Base-by-base conservation (phyloP, 2,888 invertebrate genomes). In the Ethmia dodecea region DNA sequence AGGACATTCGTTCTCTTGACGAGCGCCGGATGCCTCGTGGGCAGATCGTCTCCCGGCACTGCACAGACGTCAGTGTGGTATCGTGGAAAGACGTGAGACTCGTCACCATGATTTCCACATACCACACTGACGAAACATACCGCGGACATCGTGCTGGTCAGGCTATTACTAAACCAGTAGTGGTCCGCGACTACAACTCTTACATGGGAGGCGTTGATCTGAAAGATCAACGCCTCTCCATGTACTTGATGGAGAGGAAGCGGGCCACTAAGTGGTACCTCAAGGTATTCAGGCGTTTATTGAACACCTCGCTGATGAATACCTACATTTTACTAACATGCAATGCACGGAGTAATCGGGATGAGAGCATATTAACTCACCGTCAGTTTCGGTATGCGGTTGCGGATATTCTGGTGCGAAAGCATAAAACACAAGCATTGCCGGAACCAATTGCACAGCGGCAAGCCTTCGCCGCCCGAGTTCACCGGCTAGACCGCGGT, bases 221-320 rank as follows among this genome's bases (percentile, higher is more conserved):
- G 1, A 45, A 45, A 33, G 45, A 45, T 12, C 42, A 42, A 29
- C 40, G 37, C 14, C 25, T 42, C 5, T 40, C 45, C 11, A 34
- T 33, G 41, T 43, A n/a, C n/a, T 10, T 24, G 3, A 5, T 24
- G 5, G 24, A 24, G n/a, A 24, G 24, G n/a, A 24, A 44, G 31
- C 30, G 40, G 18, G 40, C 42, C 1, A 12, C 13, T 9, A 47
- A 45, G 18, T 45, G 44, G 43, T 45, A 42, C 29, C 34, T 41
- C 5, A 45, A 49, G 31, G 39, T 45, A 14, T 47, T 44, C 25
- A 35, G 25, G 14, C 20, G 34, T 1, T 13, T 45, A 11, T 10
- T 47, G 6, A 40, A 45, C 10, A 37, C 22, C 4, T 37, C 31
- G 3, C 22, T 44, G 12, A 12, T 44, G 20, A 41, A 44, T 16